Evolutionary conservation across 92 coral and sea anemone species (phyloP).

Genomic region (Porites cylindrica): DNA sequence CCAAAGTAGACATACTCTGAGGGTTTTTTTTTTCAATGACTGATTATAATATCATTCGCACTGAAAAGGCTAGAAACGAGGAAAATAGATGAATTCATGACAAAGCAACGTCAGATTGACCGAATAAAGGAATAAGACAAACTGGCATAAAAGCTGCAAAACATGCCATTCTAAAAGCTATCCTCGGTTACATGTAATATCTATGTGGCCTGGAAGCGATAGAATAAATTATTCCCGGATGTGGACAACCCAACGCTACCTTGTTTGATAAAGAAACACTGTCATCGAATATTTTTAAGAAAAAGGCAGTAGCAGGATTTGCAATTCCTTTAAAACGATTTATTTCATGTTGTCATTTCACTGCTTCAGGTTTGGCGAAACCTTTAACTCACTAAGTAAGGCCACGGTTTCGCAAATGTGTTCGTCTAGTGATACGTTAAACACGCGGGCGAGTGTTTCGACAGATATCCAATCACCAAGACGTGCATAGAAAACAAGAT

Average conservation of each 20-base stretch:
- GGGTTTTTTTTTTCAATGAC: background rate
- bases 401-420: too few species aligned
- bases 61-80: background rate
- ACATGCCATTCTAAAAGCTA: too few species aligned
- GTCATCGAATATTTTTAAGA: background rate
- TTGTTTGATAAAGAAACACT: constrained; percentile 21
- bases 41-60: background rate
- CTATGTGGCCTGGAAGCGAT: background rate
- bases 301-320: background rate
- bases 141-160: too few species aligned
- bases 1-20: background rate
- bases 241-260: background rate
- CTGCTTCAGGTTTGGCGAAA: background rate
- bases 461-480: too few species aligned
- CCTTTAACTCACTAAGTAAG: too few species aligned
- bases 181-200: too few species aligned
- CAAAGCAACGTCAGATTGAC: background rate
- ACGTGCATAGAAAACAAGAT: too few species aligned
- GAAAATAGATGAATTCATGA: background rate
- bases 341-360: background rate
- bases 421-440: too few species aligned
- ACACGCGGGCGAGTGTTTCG: too few species aligned
- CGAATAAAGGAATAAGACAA: too few species aligned
- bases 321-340: background rate
- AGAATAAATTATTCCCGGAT: too few species aligned